Evolutionary conservation across 37 sponge, comb jelly and placozoan genomes (phyloP).

Genomic region (Beroe ovata): DNA sequence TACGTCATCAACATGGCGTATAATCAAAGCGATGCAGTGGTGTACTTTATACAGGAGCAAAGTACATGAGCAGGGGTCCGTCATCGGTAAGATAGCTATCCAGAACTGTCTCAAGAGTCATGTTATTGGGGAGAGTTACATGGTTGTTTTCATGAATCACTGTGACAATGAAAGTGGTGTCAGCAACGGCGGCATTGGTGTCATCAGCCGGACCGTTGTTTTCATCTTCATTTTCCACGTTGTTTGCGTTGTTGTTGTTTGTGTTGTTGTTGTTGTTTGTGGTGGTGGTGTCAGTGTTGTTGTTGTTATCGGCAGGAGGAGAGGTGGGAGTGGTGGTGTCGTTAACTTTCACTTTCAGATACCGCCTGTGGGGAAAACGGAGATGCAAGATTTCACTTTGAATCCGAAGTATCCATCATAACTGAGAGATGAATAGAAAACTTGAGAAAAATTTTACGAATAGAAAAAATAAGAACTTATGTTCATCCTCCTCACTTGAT

Average conservation of each 20-base stretch:
- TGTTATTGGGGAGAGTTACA: slow-evolving; percentile 62
- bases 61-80: slow-evolving; percentile 23
- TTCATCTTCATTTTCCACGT: not conserved
- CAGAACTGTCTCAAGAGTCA: slow-evolving; percentile 64
- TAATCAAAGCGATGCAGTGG: too few species aligned
- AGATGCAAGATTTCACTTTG: too few species aligned
- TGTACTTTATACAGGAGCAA: slow-evolving; percentile 48
- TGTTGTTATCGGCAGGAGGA: not conserved
- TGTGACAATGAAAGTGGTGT: slow-evolving; percentile 24
- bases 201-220: not conserved
- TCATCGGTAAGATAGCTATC: slow-evolving; percentile 33
- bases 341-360: not conserved
- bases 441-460: too few species aligned
- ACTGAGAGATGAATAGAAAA: too few species aligned
- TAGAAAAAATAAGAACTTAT: too few species aligned
- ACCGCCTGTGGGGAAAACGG: too few species aligned
- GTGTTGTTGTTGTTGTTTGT: not conserved
- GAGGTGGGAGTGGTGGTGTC: not conserved
- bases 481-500: slow-evolving; percentile 58
- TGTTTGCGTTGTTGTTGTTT: not conserved
- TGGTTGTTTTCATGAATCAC: slow-evolving; percentile 39
- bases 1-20: too few species aligned
- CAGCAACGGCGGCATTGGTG: not conserved
- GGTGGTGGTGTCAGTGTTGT: not conserved
- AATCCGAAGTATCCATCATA: too few species aligned